Evolutionary conservation across 2,113 vertebrate genomes (phyloP).

Genomic region (Heterochromis multidens): DNA sequence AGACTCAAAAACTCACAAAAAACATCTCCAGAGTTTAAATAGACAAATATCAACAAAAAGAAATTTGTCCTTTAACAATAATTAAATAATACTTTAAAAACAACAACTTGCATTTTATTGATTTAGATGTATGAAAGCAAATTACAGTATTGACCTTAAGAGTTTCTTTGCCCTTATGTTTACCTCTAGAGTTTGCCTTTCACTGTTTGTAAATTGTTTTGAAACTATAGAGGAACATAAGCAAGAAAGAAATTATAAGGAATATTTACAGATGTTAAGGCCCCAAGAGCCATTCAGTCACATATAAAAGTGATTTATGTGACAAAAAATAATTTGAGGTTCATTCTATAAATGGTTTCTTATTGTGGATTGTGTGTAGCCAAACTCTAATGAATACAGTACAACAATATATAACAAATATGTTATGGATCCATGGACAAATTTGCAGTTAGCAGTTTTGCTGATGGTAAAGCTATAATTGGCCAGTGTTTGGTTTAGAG

Average conservation of each 20-base stretch:
- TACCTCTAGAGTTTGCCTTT: not conserved
- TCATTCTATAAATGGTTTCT: not conserved
- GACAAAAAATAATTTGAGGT: not conserved
- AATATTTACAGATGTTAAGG: not conserved
- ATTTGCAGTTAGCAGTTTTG: not conserved
- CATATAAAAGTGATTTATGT: not conserved
- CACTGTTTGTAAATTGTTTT: not conserved
- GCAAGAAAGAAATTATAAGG: not conserved
- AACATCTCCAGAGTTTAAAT: not conserved
- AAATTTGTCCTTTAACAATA: not conserved
- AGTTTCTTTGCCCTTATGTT: not conserved
- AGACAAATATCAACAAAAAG: not conserved
- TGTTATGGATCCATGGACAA: not conserved
- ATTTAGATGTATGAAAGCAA: not conserved
- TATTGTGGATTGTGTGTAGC: not conserved
- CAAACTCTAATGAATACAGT: not conserved
- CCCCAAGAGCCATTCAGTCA: not conserved
- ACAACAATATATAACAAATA: not conserved
- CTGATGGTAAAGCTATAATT: not conserved
- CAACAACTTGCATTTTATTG: not conserved
- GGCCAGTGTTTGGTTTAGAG: not conserved
- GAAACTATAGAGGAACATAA: not conserved
- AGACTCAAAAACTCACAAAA: too few species aligned
- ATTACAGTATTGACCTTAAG: not conserved
- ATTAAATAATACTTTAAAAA: not conserved